Evolutionary conservation across 1,140 invertebrate genomes (phyloP).

Genomic region (Harpegnathos saltator): DNA sequence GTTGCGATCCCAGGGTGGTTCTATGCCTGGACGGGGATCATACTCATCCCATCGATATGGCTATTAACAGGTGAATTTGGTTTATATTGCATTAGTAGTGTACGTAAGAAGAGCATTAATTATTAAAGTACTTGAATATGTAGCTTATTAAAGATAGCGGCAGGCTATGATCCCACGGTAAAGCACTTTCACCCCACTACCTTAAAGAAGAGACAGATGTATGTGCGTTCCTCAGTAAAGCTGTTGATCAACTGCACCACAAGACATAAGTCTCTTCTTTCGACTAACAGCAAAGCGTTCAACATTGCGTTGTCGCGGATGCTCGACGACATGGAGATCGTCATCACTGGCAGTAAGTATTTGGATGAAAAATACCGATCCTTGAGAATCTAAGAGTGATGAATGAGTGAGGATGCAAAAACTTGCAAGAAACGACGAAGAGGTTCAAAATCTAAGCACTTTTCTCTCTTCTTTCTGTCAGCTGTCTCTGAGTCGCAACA

Average conservation of each 20-base stretch:
- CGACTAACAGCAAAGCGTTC: conserved; percentile 86
- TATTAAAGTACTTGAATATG: conserved; percentile 57
- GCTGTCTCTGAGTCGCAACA: conserved; percentile 86
- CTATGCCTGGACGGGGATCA: conserved; percentile 85
- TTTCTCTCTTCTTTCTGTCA: conserved; percentile 66
- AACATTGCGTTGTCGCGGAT: conserved; percentile 86
- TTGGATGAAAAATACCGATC: not conserved
- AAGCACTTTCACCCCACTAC: conserved; percentile 85
- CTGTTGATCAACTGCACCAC: conserved; percentile 87
- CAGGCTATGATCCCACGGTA: conserved; percentile 86
- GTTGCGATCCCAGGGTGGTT: conserved; percentile 90
- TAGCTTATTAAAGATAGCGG: conserved; percentile 88
- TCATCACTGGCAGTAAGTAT: conserved; percentile 86
- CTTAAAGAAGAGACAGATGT: conserved; percentile 88
- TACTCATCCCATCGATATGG: conserved; percentile 85
- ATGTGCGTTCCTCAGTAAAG: conserved; percentile 87
- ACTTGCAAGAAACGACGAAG: not conserved
- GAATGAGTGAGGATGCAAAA: not conserved
- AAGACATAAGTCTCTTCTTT: conserved; percentile 86
- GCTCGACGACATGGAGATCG: conserved; percentile 88
- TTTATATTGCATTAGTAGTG: conserved; percentile 1
- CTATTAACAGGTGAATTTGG: conserved; percentile 85
- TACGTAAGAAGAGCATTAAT: conserved; percentile 16
- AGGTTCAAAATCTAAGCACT: not conserved
- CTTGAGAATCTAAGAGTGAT: not conserved